Base-by-base conservation (phyloP, 2,888 invertebrate genomes). In the Clanis bilineata region DNA sequence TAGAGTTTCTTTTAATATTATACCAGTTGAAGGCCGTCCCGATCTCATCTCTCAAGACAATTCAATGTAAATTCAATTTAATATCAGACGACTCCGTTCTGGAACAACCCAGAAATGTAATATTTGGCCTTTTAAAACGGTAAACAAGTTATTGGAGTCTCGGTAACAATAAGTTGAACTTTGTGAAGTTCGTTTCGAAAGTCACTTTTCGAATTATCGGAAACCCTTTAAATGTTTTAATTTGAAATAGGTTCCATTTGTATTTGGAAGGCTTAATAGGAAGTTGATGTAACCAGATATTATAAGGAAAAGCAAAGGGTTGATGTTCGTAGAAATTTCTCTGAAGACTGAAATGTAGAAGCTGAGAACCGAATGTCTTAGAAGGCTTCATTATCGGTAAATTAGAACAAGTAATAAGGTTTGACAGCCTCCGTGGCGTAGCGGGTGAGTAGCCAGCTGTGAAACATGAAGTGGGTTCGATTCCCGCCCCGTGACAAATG, bases 1-100 rank as follows among this genome's bases (percentile, higher is more conserved):
- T 80, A 79, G 72, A 82, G 77, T 84, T 83, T 86, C 85, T 86
- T 88, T 86, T 80, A 83, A 85, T 85, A 84, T 86, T 69, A 84
- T 77, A 82, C 80, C 79, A 72, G 64, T 64, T 70, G 71, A 72
- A 80, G 70, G 73, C 70, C 71, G 71, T 62, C 68, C 59, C 62
- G 74, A 75, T 79, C 73, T 78, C 71, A 72, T 80, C 76, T 77
- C 77, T 72, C 71, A 72, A 78, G 76, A 78, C 75, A 75, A 76
- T 77, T 76, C 77, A 71, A 79, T 81, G 79, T 79, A 80, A 76
- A 83, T 83, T 80, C 76, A 78, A 82, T 83, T 83, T 83, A 76
- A 84, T 76, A 71, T 75, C 73, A 70, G 69, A 69, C 64, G 68
- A 69, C 66, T 65, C 67, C 22, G 72, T 73, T 74, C 69, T 70